Evolutionary conservation across 2,888 invertebrate genomes (phyloP).

Genomic region (Rhopalosiphum nymphaeae): DNA sequence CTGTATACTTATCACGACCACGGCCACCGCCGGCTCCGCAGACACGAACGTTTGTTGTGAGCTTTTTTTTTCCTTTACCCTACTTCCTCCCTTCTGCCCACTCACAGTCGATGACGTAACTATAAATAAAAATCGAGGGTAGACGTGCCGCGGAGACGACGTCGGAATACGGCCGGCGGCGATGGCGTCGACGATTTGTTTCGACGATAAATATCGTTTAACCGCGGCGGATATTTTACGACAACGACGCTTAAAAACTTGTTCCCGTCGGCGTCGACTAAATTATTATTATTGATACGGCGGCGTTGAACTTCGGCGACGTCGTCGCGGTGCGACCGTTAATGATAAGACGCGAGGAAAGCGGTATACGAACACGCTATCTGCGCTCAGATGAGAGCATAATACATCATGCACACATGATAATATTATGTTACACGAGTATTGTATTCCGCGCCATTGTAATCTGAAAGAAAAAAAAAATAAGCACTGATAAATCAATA

Average conservation of each 20-base stretch:
- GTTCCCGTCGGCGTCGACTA: conserved; percentile 17
- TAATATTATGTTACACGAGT: background rate
- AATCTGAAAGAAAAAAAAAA: background rate
- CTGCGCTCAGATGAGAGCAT: background rate
- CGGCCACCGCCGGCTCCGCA: background rate
- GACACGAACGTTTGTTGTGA: background rate
- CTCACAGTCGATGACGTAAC: background rate
- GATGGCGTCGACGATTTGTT: conserved; percentile 28
- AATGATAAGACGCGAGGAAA: conserved; percentile 25
- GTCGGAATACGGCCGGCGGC: background rate
- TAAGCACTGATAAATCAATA: background rate
- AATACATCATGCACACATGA: background rate
- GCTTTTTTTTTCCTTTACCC: background rate
- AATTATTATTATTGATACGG: conserved; percentile 26
- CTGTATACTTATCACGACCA: background rate
- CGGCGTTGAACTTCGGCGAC: conserved; percentile 24
- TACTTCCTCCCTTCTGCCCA: too few relatives aligned
- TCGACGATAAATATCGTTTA: conserved; percentile 44
- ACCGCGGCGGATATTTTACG: conserved; percentile 4
- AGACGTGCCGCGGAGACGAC: background rate
- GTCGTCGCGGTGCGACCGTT: background rate
- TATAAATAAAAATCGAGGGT: conserved; percentile 39
- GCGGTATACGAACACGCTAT: background rate
- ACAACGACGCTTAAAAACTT: conserved; percentile 41
- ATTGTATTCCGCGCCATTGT: background rate